These are phyloP conservation scores for Athalia circularis DNA, from an alignment of 2,888 invertebrate genomes.

Conservation along the genomic window DNA sequence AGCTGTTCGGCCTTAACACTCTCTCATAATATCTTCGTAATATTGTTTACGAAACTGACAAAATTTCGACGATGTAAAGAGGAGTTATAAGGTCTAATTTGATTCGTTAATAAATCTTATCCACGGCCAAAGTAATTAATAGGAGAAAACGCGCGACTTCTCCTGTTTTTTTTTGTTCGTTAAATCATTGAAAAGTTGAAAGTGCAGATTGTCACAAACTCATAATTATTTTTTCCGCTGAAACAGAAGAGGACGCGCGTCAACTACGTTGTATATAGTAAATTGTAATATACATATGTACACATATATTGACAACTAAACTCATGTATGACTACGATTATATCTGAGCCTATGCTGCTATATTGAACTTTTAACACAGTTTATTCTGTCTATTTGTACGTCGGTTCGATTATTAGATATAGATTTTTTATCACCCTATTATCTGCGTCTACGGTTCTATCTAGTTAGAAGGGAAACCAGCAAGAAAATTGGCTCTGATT, in stretches of 20 bases:
- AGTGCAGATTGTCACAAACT: not conserved
- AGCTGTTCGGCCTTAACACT: constrained; percentile 9
- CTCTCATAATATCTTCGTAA: constrained; percentile 8
- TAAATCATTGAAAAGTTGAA: not conserved
- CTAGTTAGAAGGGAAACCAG: not conserved
- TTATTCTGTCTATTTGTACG: constrained; percentile 66
- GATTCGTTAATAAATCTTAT: constrained; percentile 8
- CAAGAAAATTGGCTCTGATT: constrained; percentile 3
- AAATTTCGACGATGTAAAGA: constrained; percentile 20
- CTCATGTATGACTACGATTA: constrained; percentile 55
- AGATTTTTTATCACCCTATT: constrained; percentile 67
- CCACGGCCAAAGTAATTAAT: constrained; percentile 48
- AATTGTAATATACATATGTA: constrained; percentile 52
- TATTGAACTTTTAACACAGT: constrained; percentile 62
- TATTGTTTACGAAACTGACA: constrained; percentile 14
- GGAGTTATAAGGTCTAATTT: not conserved
- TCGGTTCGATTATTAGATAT: constrained; percentile 63
- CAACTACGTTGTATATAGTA: constrained; percentile 58
- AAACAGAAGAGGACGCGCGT: constrained; percentile 12
- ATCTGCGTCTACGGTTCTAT: constrained; percentile 60
- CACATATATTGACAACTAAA: not conserved
- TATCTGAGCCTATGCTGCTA: constrained; percentile 47
- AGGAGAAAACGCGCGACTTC: constrained; percentile 42
- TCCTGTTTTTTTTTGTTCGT: not conserved
- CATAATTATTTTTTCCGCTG: not conserved